Conservation (phyloP, 2,797 vertebrate genomes). For the Molothrus aeneus region DNA sequence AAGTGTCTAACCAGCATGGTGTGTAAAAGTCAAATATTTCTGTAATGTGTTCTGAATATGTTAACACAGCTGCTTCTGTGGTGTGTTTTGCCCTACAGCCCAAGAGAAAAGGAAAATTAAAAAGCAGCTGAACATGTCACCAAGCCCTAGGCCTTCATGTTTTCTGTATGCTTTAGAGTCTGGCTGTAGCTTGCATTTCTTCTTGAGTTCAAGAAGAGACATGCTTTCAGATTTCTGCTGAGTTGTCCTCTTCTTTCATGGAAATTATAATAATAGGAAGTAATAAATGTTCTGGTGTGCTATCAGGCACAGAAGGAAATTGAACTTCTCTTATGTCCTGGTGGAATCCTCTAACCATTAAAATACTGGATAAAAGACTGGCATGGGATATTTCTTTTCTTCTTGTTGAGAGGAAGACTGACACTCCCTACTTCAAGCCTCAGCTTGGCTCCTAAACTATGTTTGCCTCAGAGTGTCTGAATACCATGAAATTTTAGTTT, state of each 20-base stretch:
- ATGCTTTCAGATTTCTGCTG: not conserved
- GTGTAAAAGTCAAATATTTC: not conserved
- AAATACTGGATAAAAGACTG: not conserved
- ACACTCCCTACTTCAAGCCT: not conserved
- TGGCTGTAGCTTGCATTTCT: not conserved
- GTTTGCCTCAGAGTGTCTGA: not conserved
- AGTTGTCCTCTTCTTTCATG: not conserved
- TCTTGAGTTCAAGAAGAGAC: not conserved
- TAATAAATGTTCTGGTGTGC: not conserved
- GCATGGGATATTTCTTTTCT: not conserved
- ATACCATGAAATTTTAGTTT: not conserved
- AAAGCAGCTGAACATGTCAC: not conserved
- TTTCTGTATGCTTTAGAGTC: not conserved
- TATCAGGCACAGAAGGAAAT: not conserved
- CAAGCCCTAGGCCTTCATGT: not conserved
- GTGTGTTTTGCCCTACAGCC: not conserved
- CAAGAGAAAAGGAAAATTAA: not conserved
- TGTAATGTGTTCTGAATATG: not conserved
- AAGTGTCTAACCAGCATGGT: not conserved
- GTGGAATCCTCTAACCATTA: not conserved
- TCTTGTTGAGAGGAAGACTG: not conserved
- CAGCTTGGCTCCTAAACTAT: not conserved
- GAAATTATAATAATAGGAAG: not conserved
- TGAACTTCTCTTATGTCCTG: not conserved
- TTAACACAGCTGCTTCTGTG: fast-evolving